phyloP scores from a whole-genome alignment of 23 tunicate species.

The Halocynthia aurantium region DNA sequence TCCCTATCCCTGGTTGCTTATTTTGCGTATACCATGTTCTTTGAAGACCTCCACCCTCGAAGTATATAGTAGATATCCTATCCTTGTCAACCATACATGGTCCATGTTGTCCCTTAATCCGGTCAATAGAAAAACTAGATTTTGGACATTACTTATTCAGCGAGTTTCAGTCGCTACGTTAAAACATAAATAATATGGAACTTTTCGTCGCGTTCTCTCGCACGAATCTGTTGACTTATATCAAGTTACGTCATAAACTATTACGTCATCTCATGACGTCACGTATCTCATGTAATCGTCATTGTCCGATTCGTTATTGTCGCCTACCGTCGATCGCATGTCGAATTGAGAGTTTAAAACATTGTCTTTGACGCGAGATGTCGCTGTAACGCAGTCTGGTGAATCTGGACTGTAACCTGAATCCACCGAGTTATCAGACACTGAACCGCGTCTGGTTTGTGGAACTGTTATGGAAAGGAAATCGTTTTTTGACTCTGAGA shows the following conservation, averaged over 20 bases:
- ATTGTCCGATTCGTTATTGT: background rate
- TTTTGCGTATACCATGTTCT: no score
- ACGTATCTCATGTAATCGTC: conserved; percentile 11
- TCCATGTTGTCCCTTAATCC: no score
- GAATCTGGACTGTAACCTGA: conserved; percentile 8
- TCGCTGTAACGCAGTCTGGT: background rate
- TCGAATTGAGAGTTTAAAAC: background rate
- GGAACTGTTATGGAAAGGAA: background rate
- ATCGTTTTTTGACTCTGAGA: background rate
- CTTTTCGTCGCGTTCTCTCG: no score
- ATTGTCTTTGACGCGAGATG: background rate
- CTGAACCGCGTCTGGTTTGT: background rate
- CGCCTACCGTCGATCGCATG: background rate
- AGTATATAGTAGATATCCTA: no score
- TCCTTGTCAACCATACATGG: no score
- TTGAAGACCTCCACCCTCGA: no score
- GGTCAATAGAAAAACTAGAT: no score
- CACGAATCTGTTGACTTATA: background rate
- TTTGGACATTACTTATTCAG: no score
- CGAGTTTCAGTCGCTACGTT: no score
- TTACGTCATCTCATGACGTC: background rate
- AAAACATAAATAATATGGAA: no score
- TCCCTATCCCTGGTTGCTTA: no score
- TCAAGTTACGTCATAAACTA: conserved; percentile 2
- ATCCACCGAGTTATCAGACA: conserved; percentile 1